Conservation (phyloP, 2,113 vertebrate genomes). For the Nibea albiflora region DNA sequence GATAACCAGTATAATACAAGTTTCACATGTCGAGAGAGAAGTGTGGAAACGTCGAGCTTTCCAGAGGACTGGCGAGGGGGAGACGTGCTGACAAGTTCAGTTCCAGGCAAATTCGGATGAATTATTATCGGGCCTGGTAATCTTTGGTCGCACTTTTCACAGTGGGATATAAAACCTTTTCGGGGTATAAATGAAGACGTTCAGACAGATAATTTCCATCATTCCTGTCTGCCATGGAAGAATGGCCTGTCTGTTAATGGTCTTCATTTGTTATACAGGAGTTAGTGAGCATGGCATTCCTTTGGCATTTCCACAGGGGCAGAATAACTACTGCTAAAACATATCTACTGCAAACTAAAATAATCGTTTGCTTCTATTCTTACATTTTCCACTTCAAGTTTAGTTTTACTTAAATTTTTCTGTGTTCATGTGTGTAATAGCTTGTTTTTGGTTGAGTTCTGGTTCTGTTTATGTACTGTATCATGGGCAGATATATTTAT, state of each 20-base stretch:
- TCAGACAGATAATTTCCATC: slow-evolving; percentile 19
- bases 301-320: not conserved
- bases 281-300: not conserved
- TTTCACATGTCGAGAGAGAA: slow-evolving; percentile 40
- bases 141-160: slow-evolving; percentile 54
- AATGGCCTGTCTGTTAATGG: not conserved
- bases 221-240: slow-evolving; percentile 9
- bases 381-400: not conserved
- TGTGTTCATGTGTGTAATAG: not conserved
- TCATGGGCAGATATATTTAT: not conserved
- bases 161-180: slow-evolving; percentile 45
- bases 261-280: not conserved
- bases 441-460: not conserved
- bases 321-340: not conserved
- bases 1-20: slow-evolving; percentile 60
- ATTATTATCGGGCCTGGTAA: slow-evolving; percentile 46
- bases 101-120: slow-evolving; percentile 62
- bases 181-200: slow-evolving; percentile 49
- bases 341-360: not conserved
- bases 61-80: slow-evolving; percentile 24
- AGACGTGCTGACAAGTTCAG: slow-evolving; percentile 65
- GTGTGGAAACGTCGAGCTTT: slow-evolving; percentile 61
- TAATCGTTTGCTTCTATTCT: not conserved
- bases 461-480: not conserved
- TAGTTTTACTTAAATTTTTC: not conserved